phyloP scores from a whole-genome alignment of 2,797 vertebrate genomes.

The Coluber constrictor region DNA sequence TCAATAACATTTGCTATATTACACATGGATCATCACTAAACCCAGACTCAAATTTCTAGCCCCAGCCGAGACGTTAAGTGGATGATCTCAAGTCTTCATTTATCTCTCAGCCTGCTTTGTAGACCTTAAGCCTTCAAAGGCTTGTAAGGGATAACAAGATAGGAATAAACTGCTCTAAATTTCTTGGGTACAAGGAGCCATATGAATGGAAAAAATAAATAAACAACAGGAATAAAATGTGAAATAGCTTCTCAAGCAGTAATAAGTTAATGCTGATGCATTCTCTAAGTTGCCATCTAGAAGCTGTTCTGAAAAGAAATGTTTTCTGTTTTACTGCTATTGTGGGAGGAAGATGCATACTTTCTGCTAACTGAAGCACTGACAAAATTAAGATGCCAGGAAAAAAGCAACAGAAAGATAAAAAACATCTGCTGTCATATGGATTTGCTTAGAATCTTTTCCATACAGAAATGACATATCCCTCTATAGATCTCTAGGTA shows the following conservation, averaged over 20 bases:
- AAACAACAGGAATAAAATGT: neutral
- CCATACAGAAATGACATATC: neutral
- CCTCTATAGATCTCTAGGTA: neutral
- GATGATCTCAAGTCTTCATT: neutral
- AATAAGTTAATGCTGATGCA: neutral
- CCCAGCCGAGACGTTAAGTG: neutral
- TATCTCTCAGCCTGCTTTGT: neutral
- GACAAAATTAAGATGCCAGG: conserved; percentile 40
- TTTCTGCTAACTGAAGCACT: conserved; percentile 34
- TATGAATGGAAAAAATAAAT: neutral
- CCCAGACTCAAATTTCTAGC: neutral
- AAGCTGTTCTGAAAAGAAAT: neutral
- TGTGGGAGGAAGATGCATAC: neutral
- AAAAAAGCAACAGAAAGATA: conserved; percentile 18
- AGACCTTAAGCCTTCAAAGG: neutral
- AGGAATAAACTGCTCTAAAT: neutral
- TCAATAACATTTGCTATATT: neutral
- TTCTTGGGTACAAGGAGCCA: neutral
- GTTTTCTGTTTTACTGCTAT: neutral
- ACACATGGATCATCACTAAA: neutral
- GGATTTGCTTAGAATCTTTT: conserved; percentile 21
- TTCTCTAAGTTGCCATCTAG: neutral
- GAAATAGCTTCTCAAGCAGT: neutral
- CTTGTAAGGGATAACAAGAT: neutral
- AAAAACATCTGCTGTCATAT: conserved; percentile 19